Base-by-base conservation (phyloP, 2,797 vertebrate species). In the Kryptopterus vitreolus region DNA sequence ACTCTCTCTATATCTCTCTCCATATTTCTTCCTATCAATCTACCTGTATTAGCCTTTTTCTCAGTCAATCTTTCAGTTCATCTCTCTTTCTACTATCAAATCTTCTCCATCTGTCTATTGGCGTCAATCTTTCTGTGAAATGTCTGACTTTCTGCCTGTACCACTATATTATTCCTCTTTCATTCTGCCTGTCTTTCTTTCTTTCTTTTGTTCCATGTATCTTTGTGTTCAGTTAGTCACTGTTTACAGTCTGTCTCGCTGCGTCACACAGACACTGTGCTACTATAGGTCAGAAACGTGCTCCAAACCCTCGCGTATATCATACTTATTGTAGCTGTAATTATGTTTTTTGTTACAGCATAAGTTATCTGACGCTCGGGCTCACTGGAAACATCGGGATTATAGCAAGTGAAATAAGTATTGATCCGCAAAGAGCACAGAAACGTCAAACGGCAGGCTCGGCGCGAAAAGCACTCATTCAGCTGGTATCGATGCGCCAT, bases 401-500 rank as follows among this genome's bases (percentile, higher is more conserved):
- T 72, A 58, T 73, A 43, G 12, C 52, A 73, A 46, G 57, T 52
- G 24, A 77, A 73, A 77, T 73, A 20, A 8, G 24, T 71, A 78
- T 83, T 72, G 81, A 83, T 85, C 62, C 65, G 24, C 43, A 24
- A n/a, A 65, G 26, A 20, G 46, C 24, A 65, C 38, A n/a, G 57
- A 13, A 59, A 73, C 9, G 20, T 13, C 8, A 4, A 81, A 81
- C 66, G 10, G n/a, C 62, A 52, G 18, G 63, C 66, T 48, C 55
- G 33, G 65, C 18, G 11, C 31, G 33, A 35, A 62, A 69, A 4
- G 46, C n/a, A 43, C 38, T 7, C 7, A 43, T 33, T 77, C 24
- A 73, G 55, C 50, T 38, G 31, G 8, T 38, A 9, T 62, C 33
- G 3, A 59, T 24, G 46, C 26, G 0, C 78, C 48, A 61, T 35